A percentile compares a stretch with the other conserved stretches of the same genome.
phyloP scores from a whole-genome alignment of 2,113 vertebrate species.

The Apodemus sylvaticus region DNA sequence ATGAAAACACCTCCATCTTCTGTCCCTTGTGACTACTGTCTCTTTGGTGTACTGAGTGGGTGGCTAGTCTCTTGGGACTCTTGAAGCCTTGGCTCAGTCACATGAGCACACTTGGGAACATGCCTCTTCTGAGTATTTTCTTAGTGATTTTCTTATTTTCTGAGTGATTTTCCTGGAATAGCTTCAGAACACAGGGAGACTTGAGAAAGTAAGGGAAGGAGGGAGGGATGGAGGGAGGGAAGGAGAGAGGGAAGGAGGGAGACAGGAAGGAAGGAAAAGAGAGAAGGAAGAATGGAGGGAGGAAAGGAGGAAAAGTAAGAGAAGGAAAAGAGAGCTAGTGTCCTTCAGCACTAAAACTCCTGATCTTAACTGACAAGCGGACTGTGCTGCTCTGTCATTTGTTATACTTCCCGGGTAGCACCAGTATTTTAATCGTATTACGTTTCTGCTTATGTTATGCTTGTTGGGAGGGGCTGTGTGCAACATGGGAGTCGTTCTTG shows the following conservation, averaged over 20 bases:
- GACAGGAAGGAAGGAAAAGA: too few species aligned
- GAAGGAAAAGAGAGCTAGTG: not conserved
- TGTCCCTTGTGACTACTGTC: not conserved
- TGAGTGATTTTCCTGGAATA: too few species aligned
- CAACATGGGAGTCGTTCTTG: not conserved
- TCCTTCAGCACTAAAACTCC: not conserved
- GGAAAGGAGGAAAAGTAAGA: not conserved
- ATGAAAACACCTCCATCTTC: not conserved
- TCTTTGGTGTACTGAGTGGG: not conserved
- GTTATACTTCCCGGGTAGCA: not conserved
- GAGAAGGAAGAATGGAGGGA: too few species aligned
- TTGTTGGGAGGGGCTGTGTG: not conserved
- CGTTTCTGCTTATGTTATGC: not conserved
- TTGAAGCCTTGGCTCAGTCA: not conserved
- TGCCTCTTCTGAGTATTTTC: too few species aligned
- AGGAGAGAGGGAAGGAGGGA: fast-evolving
- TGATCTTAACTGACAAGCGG: not conserved
- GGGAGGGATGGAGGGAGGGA: too few species aligned
- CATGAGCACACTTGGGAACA: not conserved
- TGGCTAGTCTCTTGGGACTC: not conserved
- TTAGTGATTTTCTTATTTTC: too few species aligned
- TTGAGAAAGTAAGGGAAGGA: not conserved
- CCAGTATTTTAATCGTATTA: not conserved
- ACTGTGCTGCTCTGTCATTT: not conserved
- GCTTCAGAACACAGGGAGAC: not conserved